Conservation (phyloP, 2,113 vertebrate species). For the Bagarius yarrelli region DNA sequence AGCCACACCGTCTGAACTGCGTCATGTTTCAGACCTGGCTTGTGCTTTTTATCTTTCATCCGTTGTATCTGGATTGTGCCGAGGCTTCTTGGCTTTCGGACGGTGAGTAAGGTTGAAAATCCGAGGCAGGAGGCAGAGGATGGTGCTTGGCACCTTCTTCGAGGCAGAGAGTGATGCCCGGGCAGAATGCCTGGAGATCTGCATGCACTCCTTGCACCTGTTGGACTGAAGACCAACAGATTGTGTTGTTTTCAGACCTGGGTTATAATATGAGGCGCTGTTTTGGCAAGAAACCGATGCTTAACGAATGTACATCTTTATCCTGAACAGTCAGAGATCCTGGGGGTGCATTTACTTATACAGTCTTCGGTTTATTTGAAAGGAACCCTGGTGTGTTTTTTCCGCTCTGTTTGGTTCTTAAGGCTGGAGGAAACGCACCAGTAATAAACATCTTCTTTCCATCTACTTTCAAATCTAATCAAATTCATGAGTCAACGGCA, state of each 20-base stretch:
- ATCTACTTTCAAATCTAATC: background rate
- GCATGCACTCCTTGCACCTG: conserved; percentile 44
- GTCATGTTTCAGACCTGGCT: conserved; percentile 51
- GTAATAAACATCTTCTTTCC: background rate
- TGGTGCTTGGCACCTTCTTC: conserved; percentile 14
- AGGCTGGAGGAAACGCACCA: background rate
- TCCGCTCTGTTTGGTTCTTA: background rate
- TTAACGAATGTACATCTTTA: conserved; percentile 32
- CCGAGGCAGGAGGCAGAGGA: conserved; percentile 31
- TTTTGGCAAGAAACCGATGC: conserved; percentile 34
- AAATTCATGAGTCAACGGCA: background rate
- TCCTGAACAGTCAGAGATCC: background rate
- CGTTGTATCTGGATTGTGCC: background rate
- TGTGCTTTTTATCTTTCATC: conserved; percentile 19
- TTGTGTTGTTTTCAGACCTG: conserved; percentile 28
- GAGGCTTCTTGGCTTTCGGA: background rate
- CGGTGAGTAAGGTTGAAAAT: background rate
- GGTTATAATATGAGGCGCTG: conserved; percentile 30
- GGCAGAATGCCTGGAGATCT: conserved; percentile 36
- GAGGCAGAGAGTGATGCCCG: background rate
- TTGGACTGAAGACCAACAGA: conserved; percentile 44
- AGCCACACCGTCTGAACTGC: conserved; percentile 14
- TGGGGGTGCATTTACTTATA: background rate
- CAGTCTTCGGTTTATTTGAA: background rate
- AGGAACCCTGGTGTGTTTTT: background rate